Evolutionary conservation across 1,140 invertebrate species (phyloP).

Genomic region (Hyles euphorbiae): DNA sequence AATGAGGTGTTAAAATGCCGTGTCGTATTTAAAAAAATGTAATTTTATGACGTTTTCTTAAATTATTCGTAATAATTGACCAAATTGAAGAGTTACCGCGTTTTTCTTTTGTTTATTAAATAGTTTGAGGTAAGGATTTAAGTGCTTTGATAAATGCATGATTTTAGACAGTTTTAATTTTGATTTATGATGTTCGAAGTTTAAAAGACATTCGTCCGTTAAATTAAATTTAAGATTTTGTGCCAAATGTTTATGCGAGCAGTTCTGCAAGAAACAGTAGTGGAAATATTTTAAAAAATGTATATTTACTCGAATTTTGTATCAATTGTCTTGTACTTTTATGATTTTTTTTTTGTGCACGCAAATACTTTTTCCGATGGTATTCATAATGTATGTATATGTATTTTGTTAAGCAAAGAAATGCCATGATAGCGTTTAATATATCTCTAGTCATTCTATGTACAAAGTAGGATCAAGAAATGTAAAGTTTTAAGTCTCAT

Average conservation of each 20-base stretch:
- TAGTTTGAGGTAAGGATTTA: neutral
- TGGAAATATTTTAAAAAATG: too few species aligned
- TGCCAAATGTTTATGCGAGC: constrained; percentile 3
- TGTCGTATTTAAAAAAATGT: neutral
- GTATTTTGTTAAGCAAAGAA: neutral
- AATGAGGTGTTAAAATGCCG: constrained; percentile 14
- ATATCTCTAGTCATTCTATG: constrained; percentile 67
- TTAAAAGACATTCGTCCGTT: constrained; percentile 7
- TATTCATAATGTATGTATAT: neutral
- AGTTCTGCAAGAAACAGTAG: neutral
- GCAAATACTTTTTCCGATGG: neutral
- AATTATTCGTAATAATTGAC: constrained; percentile 2
- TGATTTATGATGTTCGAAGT: neutral
- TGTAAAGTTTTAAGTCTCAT: constrained; percentile 26
- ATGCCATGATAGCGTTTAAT: constrained; percentile 36
- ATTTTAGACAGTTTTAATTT: neutral
- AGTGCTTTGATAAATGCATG: neutral
- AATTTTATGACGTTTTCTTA: neutral
- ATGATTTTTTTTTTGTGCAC: neutral
- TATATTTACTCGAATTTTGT: too few species aligned
- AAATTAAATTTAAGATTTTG: constrained; percentile 5
- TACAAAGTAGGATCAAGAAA: constrained; percentile 55
- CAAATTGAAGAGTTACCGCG: constrained; percentile 6
- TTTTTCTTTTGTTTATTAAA: constrained; percentile 2
- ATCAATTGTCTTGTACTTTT: neutral